Percentiles rank a stretch among this genome's conserved stretches.
Conservation (phyloP, 1,140 invertebrate species). For the Brachionus plicatilis region DNA sequence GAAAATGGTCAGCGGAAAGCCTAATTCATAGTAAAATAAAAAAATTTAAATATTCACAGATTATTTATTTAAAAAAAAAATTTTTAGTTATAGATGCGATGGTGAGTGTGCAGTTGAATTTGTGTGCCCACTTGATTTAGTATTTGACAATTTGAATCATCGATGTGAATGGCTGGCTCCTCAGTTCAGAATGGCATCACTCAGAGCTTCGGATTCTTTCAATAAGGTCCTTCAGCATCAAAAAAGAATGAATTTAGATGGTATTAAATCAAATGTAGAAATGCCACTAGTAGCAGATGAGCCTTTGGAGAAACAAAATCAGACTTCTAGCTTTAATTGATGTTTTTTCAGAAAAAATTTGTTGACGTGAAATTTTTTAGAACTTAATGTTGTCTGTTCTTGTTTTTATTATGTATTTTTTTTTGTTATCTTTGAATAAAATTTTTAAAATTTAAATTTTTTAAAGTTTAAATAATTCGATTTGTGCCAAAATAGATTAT, state of each 20-base stretch:
- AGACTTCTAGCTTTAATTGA: neutral
- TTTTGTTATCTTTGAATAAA: neutral
- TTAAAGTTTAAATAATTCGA: too few species aligned
- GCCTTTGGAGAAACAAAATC: neutral
- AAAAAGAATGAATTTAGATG: neutral
- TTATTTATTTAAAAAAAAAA: neutral
- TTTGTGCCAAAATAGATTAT: too few species aligned
- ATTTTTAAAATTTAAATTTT: neutral
- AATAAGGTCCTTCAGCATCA: neutral
- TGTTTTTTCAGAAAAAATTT: neutral
- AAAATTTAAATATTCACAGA: neutral
- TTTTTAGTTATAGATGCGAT: constrained; percentile 40
- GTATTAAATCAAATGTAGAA: neutral
- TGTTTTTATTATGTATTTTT: neutral
- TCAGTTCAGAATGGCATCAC: constrained; percentile 19
- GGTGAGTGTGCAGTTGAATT: constrained; percentile 36
- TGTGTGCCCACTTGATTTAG: constrained; percentile 33
- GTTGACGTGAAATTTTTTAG: neutral
- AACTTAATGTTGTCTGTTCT: neutral
- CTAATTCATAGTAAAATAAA: constrained; percentile 8
- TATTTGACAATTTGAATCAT: constrained; percentile 38
- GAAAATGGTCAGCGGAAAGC: constrained; percentile 8
- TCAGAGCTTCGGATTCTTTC: neutral
- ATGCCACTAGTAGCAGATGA: constrained; percentile 9
- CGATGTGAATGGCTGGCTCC: constrained; percentile 38